These are phyloP conservation scores for Pammene aurita DNA, from an alignment of 2,888 invertebrate genomes.

Conservation along the genomic window DNA sequence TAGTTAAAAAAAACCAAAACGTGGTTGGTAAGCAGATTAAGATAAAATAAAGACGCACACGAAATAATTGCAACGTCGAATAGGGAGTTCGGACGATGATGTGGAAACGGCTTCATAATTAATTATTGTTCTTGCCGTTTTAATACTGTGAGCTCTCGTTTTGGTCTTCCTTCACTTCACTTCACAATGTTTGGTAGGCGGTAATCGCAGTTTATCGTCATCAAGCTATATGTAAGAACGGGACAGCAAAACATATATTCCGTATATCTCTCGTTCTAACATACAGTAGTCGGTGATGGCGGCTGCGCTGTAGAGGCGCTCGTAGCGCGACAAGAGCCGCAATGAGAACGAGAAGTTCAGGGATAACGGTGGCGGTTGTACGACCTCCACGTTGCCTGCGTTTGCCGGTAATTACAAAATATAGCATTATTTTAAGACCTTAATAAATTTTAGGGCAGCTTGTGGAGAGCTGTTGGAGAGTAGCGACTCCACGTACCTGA, in stretches of 20 bases:
- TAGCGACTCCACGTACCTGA: no score
- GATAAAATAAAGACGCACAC: constrained; percentile 16
- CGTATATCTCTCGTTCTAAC: constrained; percentile 1
- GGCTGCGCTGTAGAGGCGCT: constrained; percentile 53
- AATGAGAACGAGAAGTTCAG: constrained; percentile 60
- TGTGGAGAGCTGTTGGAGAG: no score
- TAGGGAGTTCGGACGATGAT: constrained; percentile 18
- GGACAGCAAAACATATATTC: constrained; percentile 5
- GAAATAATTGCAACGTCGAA: constrained; percentile 23
- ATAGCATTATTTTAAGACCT: no score
- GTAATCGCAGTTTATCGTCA: neutral
- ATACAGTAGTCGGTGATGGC: constrained; percentile 43
- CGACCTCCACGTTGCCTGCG: constrained; percentile 65
- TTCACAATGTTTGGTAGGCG: constrained; percentile 21
- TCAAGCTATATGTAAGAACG: constrained; percentile 6
- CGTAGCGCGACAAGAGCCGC: constrained; percentile 55
- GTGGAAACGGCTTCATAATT: constrained; percentile 13
- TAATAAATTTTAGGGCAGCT: no score
- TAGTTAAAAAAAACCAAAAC: constrained; percentile 19
- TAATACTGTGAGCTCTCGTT: constrained; percentile 11
- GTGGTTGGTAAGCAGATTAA: constrained; percentile 1
- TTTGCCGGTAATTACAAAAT: constrained; percentile 59
- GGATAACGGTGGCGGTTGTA: constrained; percentile 55
- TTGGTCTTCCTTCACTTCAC: constrained; percentile 8
- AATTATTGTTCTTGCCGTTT: neutral